These are phyloP conservation scores for Vesta saturnalis DNA, from an alignment of 2,888 invertebrate species.

Conservation along the genomic window DNA sequence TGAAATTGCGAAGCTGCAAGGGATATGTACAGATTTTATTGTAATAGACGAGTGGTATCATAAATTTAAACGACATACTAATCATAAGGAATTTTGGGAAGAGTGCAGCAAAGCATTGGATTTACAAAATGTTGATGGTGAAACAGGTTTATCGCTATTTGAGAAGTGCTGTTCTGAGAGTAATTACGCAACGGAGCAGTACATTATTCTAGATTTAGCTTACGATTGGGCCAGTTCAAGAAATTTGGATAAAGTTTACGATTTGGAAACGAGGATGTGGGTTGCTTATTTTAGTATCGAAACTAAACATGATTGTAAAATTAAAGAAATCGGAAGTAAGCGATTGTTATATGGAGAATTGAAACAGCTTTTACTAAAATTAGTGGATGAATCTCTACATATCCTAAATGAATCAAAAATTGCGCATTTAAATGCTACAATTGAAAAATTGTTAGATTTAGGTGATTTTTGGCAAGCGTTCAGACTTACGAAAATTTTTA, in stretches of 20 bases:
- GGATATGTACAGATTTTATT: constrained; percentile 65
- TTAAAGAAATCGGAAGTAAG: background rate
- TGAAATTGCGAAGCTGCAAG: constrained; percentile 66
- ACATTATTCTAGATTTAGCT: constrained; percentile 60
- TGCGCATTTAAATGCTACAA: constrained; percentile 63
- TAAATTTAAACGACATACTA: constrained; percentile 61
- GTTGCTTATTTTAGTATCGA: constrained; percentile 49
- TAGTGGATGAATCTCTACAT: background rate
- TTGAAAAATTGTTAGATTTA: constrained; percentile 67
- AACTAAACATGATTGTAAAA: background rate
- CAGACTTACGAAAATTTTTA: constrained; percentile 67
- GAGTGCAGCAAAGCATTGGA: constrained; percentile 72
- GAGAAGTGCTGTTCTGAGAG: constrained; percentile 67
- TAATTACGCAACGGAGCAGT: constrained; percentile 61
- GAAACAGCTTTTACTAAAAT: constrained; percentile 19
- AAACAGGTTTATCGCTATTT: constrained; percentile 72
- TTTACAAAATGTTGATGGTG: constrained; percentile 69
- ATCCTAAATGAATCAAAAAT: constrained; percentile 61
- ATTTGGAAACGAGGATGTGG: constrained; percentile 57
- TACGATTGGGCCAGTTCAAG: constrained; percentile 55
- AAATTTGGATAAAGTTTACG: constrained; percentile 48
- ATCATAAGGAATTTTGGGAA: constrained; percentile 64
- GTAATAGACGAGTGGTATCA: constrained; percentile 67
- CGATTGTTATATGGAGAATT: constrained; percentile 28
- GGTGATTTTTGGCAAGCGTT: constrained; percentile 70